Evolutionary conservation across 2,797 vertebrate genomes (phyloP).

Genomic region (Lacerta agilis): DNA sequence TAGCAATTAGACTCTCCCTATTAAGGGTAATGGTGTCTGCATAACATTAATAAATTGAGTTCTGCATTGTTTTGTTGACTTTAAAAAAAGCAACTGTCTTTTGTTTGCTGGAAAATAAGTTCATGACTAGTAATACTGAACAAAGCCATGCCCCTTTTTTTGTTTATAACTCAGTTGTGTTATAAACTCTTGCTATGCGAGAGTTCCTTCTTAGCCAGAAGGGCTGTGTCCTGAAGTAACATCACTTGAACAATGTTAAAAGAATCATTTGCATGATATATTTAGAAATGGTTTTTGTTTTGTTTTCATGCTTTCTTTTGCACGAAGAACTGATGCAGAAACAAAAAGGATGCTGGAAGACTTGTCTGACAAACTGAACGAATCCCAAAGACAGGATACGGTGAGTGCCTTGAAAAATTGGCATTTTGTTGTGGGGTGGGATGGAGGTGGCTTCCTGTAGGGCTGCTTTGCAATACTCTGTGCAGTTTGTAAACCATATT

Average conservation of each 20-base stretch:
- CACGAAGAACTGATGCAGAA: slow-evolving; percentile 87
- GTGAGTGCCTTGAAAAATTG: slow-evolving; percentile 79
- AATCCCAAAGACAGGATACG: slow-evolving; percentile 82
- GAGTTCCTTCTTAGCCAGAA: slow-evolving; percentile 28
- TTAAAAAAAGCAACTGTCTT: background rate
- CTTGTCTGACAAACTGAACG: slow-evolving; percentile 81
- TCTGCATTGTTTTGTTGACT: background rate
- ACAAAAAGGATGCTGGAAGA: slow-evolving; percentile 86
- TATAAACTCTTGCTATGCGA: background rate
- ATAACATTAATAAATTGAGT: background rate
- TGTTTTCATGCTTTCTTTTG: slow-evolving; percentile 37
- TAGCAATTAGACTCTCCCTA: background rate
- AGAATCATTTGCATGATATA: background rate
- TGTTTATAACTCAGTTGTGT: slow-evolving; percentile 7
- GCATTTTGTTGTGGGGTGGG: slow-evolving; percentile 4
- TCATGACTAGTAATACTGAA: background rate
- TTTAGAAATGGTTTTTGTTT: slow-evolving; percentile 1
- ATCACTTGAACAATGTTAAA: background rate
- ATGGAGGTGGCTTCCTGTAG: background rate
- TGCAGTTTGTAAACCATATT: background rate
- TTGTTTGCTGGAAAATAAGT: background rate
- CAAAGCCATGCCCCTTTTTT: background rate
- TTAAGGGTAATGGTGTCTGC: too few relatives aligned
- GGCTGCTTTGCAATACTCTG: background rate
- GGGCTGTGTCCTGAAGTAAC: slow-evolving; percentile 6